These are phyloP conservation scores for Andrena bucephala DNA, from an alignment of 2,888 invertebrate species.

Conservation along the genomic window DNA sequence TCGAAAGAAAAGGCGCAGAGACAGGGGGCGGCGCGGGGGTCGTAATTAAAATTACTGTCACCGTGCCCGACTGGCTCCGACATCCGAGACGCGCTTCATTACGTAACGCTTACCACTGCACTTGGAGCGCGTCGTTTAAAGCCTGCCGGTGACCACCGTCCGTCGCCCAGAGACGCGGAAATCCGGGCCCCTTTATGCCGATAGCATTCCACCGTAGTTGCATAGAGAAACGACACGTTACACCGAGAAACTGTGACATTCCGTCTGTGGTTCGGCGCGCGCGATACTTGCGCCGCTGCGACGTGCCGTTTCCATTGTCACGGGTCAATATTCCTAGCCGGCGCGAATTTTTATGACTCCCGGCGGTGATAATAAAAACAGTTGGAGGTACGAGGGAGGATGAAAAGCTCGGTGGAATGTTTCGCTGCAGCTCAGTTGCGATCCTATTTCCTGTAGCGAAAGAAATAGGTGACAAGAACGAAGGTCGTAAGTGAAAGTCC, in stretches of 20 bases:
- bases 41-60: slow-evolving; percentile 74
- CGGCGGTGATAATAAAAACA: too few species aligned
- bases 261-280: slow-evolving; percentile 1
- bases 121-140: slow-evolving; percentile 60
- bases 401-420: too few species aligned
- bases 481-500: too few species aligned
- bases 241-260: slow-evolving; percentile 29
- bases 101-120: slow-evolving; percentile 66
- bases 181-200: slow-evolving; percentile 43
- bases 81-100: slow-evolving; percentile 63
- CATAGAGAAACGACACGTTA: slow-evolving; percentile 33
- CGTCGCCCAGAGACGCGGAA: slow-evolving; percentile 41
- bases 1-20: slow-evolving; percentile 45
- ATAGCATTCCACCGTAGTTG: slow-evolving; percentile 32
- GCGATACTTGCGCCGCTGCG: not conserved
- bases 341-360: not conserved
- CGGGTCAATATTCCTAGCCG: not conserved
- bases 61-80: slow-evolving; percentile 47
- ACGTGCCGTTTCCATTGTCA: too few species aligned
- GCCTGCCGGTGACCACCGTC: slow-evolving; percentile 59
- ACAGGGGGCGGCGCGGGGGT: slow-evolving; percentile 31
- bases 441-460: too few species aligned
- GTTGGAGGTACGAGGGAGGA: too few species aligned
- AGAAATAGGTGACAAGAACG: too few species aligned
- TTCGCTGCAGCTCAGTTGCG: too few species aligned